A percentile compares a stretch with the other conserved stretches of the same genome.
phyloP scores from a whole-genome alignment of 1,140 invertebrate genomes.

The Drosophila nasuta region DNA sequence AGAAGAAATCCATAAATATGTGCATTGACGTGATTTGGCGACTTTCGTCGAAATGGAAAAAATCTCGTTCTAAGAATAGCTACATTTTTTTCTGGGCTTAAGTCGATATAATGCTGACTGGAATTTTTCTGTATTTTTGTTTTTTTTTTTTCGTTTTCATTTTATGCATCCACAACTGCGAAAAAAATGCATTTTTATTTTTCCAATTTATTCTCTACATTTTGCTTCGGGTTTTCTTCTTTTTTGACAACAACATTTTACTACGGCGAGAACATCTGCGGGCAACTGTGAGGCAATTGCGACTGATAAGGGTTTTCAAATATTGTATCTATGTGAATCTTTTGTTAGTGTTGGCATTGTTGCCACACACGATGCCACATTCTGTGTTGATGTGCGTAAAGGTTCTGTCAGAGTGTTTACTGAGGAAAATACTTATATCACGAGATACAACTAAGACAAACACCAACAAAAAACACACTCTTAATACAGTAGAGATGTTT shows the following conservation, averaged over 20 bases:
- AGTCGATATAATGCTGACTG: constrained; percentile 7
- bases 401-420: constrained; percentile 17
- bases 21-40: constrained; percentile 2
- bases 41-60: background rate
- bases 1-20: constrained; percentile 4
- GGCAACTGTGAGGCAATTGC: constrained; percentile 44
- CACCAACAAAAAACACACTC: background rate
- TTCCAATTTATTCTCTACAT: constrained; percentile 1
- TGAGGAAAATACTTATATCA: constrained; percentile 6
- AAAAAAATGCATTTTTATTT: constrained; percentile 37
- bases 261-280: constrained; percentile 33
- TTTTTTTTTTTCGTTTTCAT: constrained; percentile 20
- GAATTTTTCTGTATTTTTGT: constrained; percentile 10
- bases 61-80: constrained; percentile 1
- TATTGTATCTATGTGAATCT: constrained; percentile 30
- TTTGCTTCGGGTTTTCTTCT: background rate
- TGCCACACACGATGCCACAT: constrained; percentile 40
- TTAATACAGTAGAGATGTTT: background rate
- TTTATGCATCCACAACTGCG: constrained; percentile 18
- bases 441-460: constrained; percentile 11
- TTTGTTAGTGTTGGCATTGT: constrained; percentile 32
- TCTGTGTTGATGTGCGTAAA: background rate
- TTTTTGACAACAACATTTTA: constrained; percentile 15
- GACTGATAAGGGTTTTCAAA: constrained; percentile 61
- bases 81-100: constrained; percentile 17